These are phyloP conservation scores for Lepidurus arcticus DNA, from an alignment of 1,140 invertebrate species.

Conservation along the genomic window DNA sequence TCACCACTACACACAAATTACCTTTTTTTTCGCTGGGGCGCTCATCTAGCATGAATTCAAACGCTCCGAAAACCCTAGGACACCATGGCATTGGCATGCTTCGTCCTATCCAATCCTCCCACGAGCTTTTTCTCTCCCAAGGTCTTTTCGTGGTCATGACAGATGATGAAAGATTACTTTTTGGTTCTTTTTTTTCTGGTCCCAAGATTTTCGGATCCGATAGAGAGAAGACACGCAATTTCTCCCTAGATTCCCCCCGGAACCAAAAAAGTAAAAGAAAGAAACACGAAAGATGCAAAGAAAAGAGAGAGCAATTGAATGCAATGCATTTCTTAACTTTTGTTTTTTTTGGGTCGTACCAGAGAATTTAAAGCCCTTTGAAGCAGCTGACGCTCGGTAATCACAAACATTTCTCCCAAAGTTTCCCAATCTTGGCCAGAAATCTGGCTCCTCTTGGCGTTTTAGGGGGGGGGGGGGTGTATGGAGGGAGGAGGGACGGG, in stretches of 20 bases:
- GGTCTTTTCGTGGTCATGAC: conserved; percentile 18
- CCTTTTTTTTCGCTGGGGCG: neutral
- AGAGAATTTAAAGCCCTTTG: neutral
- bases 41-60: conserved; percentile 5
- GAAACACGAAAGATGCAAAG: neutral
- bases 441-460: conserved; percentile 15
- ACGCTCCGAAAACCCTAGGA: neutral
- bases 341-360: neutral
- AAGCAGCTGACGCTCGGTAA: conserved; percentile 21
- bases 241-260: neutral
- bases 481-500: neutral
- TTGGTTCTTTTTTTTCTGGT: neutral
- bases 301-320: conserved; percentile 11
- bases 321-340: neutral
- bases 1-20: neutral
- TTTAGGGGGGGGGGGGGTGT: neutral
- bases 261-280: neutral
- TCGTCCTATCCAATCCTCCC: neutral
- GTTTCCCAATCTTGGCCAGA: conserved; percentile 18
- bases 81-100: neutral
- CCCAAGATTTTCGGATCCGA: neutral
- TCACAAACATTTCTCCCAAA: neutral
- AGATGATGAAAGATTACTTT: conserved; percentile 15
- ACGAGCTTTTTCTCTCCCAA: neutral
- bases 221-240: neutral